These are phyloP conservation scores for Hylaeus anthracinus DNA, from an alignment of 1,140 invertebrate genomes.

Conservation along the genomic window DNA sequence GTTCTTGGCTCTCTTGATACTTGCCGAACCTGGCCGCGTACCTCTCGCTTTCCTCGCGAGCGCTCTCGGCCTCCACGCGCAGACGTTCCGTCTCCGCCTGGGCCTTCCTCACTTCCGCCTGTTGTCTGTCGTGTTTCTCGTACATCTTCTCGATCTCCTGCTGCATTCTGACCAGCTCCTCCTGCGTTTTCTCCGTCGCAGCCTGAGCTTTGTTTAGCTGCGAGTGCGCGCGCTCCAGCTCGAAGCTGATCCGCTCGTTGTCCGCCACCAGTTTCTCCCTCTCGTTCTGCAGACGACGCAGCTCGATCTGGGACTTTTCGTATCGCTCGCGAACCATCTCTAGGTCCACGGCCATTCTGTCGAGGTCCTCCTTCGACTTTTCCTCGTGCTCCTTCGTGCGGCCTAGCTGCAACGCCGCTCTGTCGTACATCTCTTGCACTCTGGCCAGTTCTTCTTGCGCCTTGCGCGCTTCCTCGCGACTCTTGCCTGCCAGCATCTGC, in stretches of 20 bases:
- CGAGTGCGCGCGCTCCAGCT: conserved; percentile 90
- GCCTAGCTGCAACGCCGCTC: conserved; percentile 90
- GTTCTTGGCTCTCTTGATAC: conserved; percentile 88
- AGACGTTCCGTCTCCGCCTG: conserved; percentile 88
- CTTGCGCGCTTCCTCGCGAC: conserved; percentile 92
- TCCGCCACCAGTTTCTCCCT: conserved; percentile 93
- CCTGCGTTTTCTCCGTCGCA: conserved; percentile 92
- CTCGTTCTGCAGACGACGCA: conserved; percentile 90
- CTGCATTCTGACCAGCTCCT: conserved; percentile 92
- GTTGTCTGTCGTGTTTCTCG: conserved; percentile 93
- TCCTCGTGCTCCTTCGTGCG: conserved; percentile 94
- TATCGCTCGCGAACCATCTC: conserved; percentile 94
- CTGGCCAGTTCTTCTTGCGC: conserved; percentile 91
- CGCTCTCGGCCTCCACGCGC: conserved; percentile 86
- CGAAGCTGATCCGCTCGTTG: conserved; percentile 91
- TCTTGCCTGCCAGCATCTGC: conserved; percentile 88
- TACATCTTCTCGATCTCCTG: conserved; percentile 94
- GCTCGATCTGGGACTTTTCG: conserved; percentile 92
- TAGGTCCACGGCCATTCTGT: conserved; percentile 88
- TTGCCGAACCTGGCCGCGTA: conserved; percentile 89
- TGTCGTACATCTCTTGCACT: conserved; percentile 93
- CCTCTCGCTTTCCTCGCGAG: conserved; percentile 87
- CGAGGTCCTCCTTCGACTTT: conserved; percentile 93
- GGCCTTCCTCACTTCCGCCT: conserved; percentile 90
- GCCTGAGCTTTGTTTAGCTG: conserved; percentile 91